These are phyloP conservation scores for rat (Rattus norvegicus) DNA, from an alignment of 2,113 vertebrate genomes.

Conservation along the genomic window GRCr8 NC_086022.1:159462501-159463000, in stretches of 20 bases:
- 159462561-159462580: background rate
- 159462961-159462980: background rate
- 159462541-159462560: background rate
- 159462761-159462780: background rate
- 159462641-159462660: background rate
- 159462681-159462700: background rate
- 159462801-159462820: background rate
- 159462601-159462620: background rate
- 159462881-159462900: background rate
- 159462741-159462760: background rate
- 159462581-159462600: background rate
- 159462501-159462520: background rate
- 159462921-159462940: background rate
- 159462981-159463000: background rate
- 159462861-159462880: background rate
- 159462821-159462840: background rate
- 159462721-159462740: background rate
- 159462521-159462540: background rate
- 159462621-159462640: background rate
- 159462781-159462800: background rate
- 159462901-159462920: background rate
- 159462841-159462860: background rate
- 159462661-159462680: background rate
- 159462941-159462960: slow-evolving; percentile 17
- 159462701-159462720: background rate